Conservation (phyloP, 2,113 vertebrate species). For the Caloenas nicobarica region DNA sequence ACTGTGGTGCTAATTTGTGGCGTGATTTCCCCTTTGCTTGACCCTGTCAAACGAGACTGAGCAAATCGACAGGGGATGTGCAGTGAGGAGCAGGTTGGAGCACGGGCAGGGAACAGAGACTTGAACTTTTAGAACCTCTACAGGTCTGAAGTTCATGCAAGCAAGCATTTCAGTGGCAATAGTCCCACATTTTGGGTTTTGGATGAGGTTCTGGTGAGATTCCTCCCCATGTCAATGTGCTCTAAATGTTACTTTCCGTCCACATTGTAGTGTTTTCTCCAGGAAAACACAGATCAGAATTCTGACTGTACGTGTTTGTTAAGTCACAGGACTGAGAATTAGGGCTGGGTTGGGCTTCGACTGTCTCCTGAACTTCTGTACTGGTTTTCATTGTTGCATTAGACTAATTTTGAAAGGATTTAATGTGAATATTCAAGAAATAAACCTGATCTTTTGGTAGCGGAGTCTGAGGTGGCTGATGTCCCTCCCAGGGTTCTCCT, state of each 20-base stretch:
- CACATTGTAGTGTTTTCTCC: background rate
- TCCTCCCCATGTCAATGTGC: background rate
- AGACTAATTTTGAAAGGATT: background rate
- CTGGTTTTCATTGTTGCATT: background rate
- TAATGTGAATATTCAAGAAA: background rate
- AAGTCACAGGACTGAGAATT: background rate
- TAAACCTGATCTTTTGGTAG: background rate
- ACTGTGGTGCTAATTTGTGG: background rate
- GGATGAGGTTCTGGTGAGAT: background rate
- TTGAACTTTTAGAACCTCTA: background rate
- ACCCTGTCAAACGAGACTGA: background rate
- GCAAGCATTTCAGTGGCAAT: background rate
- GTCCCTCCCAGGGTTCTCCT: background rate
- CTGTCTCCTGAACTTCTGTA: background rate
- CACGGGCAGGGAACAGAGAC: background rate
- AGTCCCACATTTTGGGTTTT: background rate
- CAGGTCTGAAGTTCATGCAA: background rate
- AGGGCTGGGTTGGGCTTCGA: background rate
- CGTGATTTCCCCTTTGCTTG: background rate
- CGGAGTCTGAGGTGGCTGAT: background rate
- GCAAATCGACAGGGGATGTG: background rate
- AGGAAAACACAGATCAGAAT: background rate
- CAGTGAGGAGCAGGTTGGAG: background rate
- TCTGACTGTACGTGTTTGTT: background rate
- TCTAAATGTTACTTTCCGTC: background rate